Percentiles rank a stretch among this genome's conserved stretches.
Evolutionary conservation across 2,113 vertebrate genomes (phyloP).

Genomic region (mouse (Mus musculus)): DNA sequence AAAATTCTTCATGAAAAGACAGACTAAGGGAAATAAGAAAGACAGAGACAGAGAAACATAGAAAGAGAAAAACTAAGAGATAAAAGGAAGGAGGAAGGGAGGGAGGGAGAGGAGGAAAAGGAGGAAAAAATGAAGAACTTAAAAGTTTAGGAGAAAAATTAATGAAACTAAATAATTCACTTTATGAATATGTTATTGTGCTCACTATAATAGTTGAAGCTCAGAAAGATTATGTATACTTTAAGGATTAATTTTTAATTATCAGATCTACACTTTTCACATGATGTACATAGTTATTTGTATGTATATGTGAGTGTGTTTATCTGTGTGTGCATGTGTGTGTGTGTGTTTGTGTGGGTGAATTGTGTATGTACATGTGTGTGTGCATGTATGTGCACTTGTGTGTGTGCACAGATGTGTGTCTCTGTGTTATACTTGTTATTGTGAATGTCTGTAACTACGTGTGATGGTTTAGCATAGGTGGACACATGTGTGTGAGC

Average conservation of each 20-base stretch:
- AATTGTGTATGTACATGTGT: not conserved
- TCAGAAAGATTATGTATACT: not conserved
- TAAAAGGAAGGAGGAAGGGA: not conserved
- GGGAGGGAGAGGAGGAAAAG: accelerated
- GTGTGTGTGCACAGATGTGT: not conserved
- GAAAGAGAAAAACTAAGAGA: accelerated
- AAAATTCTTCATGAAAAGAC: not conserved
- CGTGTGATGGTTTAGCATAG: not conserved
- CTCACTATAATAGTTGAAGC: not conserved
- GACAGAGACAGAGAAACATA: not conserved
- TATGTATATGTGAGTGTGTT: not conserved
- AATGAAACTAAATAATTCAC: not conserved
- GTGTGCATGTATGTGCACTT: not conserved
- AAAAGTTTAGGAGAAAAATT: not conserved
- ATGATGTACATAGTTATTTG: not conserved
- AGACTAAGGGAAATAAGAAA: not conserved
- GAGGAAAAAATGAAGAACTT: not conserved
- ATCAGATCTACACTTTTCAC: not conserved
- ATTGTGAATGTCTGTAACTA: not conserved
- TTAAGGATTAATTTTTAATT: not conserved
- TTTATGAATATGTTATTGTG: not conserved
- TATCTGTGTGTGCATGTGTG: not conserved
- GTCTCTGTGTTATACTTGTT: not conserved
- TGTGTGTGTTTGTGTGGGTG: not conserved
- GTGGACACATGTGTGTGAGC: not conserved